These are phyloP conservation scores for Aurelia aurita DNA, from an alignment of 30 jellyfish, hydroid and myxozoan genomes.

Conservation along the genomic window DNA sequence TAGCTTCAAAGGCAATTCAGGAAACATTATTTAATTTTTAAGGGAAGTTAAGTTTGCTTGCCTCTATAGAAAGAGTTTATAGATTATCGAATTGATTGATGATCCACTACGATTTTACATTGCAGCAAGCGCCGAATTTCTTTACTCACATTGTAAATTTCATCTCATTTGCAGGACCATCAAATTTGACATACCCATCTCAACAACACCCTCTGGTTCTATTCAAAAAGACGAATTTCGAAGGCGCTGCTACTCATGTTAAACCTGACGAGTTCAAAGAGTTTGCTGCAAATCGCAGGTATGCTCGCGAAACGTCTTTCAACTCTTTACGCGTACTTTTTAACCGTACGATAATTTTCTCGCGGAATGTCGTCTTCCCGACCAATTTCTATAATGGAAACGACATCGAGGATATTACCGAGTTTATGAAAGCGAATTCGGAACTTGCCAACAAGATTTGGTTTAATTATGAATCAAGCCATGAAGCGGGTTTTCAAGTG, in stretches of 20 bases:
- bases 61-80: too few relatives aligned
- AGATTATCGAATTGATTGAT: too few relatives aligned
- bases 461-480: slow-evolving; percentile 86
- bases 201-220: slow-evolving; percentile 89
- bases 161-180: slow-evolving; percentile 74
- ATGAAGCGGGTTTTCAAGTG: slow-evolving; percentile 82
- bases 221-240: slow-evolving; percentile 73
- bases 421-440: slow-evolving; percentile 86
- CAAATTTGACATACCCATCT: slow-evolving; percentile 84
- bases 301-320: slow-evolving; percentile 70
- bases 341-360: slow-evolving; percentile 86
- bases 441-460: slow-evolving; percentile 81
- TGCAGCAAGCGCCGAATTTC: too few relatives aligned
- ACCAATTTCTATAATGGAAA: slow-evolving; percentile 69
- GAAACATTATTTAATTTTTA: too few relatives aligned
- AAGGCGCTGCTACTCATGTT: slow-evolving; percentile 68
- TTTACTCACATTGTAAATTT: not conserved
- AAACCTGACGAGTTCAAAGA: slow-evolving; percentile 87
- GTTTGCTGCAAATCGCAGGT: slow-evolving; percentile 88
- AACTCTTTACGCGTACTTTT: slow-evolving; percentile 86
- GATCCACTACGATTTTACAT: too few relatives aligned
- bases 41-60: too few relatives aligned
- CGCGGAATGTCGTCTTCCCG: slow-evolving; percentile 82
- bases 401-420: slow-evolving; percentile 82
- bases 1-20: too few relatives aligned